Evolutionary conservation across 2,797 vertebrate genomes (phyloP).

Genomic region (Sebastes trivittatus): DNA sequence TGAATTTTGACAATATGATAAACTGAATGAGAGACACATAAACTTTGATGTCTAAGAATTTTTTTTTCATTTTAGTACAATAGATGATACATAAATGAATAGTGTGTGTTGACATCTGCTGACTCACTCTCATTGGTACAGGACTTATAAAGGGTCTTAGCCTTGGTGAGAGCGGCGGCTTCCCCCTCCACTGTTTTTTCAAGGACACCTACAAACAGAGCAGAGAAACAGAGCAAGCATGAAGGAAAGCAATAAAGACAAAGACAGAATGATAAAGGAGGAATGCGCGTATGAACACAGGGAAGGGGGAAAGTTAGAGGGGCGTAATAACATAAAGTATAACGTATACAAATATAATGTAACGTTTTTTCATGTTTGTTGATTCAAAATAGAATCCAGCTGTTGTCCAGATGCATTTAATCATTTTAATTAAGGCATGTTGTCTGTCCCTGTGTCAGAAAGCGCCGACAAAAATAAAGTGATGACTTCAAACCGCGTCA

Average conservation of each 20-base stretch:
- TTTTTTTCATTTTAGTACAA: not conserved
- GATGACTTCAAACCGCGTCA: not conserved
- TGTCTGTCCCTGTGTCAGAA: not conserved
- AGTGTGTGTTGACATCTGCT: not conserved
- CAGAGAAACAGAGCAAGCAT: constrained; percentile 34
- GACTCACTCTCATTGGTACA: constrained; percentile 95
- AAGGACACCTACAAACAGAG: constrained; percentile 77
- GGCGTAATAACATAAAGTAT: not conserved
- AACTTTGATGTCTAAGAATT: not conserved
- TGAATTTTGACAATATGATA: not conserved
- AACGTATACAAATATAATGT: not conserved
- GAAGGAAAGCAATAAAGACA: constrained; percentile 5
- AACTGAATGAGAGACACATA: not conserved
- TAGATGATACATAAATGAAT: not conserved
- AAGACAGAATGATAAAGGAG: constrained; percentile 12
- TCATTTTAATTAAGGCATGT: constrained; percentile 12
- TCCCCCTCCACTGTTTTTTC: constrained; percentile 77
- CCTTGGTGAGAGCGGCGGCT: constrained; percentile 88
- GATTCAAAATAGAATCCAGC: constrained; percentile 29
- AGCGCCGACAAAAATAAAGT: not conserved
- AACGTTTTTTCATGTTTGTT: not conserved
- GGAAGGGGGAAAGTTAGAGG: not conserved
- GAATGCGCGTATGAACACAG: not conserved
- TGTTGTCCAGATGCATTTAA: constrained; percentile 32
- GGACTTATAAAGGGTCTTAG: constrained; percentile 93